Base-by-base conservation (phyloP, 2,888 invertebrate species). In the Labia minor region DNA sequence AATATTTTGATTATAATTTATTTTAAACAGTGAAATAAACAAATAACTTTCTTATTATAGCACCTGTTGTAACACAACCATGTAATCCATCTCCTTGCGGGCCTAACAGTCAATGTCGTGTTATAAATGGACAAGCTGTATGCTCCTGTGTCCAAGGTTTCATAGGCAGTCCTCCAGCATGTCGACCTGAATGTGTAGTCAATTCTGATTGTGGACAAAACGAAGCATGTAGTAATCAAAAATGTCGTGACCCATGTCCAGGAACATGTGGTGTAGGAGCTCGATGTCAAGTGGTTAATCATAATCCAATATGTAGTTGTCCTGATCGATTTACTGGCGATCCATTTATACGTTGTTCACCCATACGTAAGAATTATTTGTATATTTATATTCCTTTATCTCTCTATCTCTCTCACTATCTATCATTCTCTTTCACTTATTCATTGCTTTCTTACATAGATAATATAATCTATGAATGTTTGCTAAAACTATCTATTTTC, bases 61-160 rank as follows among this genome's bases (percentile, higher is more conserved):
- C 74, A 33, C 79, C 77, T 75, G 74, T 78, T 65, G 33, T 33
- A 11, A 33, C 33, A 33, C 81, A 84, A 74, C 87, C 87, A 10
- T 89, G 89, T 74, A 74, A 80, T 65, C 86, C 87, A 61, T 85
- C 85, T 49, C 86, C 87, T 6, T 88, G 86, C 74, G 86, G 86
- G 66, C 82, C 85, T 1, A 85, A 86, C 75, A 79, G 86, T 61
- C 76, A 83, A 72, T 88, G 88, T 74, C 81, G 81, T 73, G 78
- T 80, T 64, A 78, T 82, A 63, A 78, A 79, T 62, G 81, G 81
- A 70, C 75, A 77, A 11, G 81, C 82, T 1, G 80, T 81, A 19
- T 84, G 83, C 71, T 79, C 81, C 18, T 84, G 84, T 73, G 72
- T 79, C 26, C 74, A 76, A 18, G 77, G 77, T 70, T 81, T 77